Evolutionary conservation across 2,888 invertebrate genomes (phyloP).

Genomic region (Hemaris fuciformis): DNA sequence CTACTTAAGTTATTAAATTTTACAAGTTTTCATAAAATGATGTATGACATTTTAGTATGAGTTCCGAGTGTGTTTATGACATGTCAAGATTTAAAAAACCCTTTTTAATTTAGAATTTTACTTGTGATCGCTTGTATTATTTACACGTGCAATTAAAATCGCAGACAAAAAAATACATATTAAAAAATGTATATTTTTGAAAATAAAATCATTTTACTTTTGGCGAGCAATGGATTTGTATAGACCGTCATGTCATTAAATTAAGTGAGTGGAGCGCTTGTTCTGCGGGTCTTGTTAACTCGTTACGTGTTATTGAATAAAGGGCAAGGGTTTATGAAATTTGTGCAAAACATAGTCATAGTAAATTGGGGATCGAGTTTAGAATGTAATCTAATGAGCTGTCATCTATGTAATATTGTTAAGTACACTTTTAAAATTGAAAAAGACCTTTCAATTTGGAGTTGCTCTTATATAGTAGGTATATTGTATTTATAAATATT

Average conservation of each 20-base stretch:
- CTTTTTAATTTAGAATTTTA: too few species aligned
- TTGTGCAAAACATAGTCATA: slow-evolving; percentile 14
- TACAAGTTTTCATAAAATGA: neutral
- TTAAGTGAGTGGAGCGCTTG: slow-evolving; percentile 33
- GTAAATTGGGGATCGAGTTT: neutral
- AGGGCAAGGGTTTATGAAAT: slow-evolving; percentile 52
- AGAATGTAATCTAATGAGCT: neutral
- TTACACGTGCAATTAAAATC: too few species aligned
- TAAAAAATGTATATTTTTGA: neutral
- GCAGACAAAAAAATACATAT: too few species aligned
- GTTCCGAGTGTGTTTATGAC: too few species aligned
- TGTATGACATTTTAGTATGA: too few species aligned
- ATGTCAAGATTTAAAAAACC: too few species aligned
- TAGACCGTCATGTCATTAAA: slow-evolving; percentile 31
- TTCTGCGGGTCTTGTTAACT: slow-evolving; percentile 45
- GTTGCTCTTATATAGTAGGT: neutral
- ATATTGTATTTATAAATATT: too few species aligned
- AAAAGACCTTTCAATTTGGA: too few species aligned
- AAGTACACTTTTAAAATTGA: too few species aligned
- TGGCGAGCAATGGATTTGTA: slow-evolving; percentile 16
- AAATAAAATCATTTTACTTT: slow-evolving; percentile 12
- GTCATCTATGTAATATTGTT: neutral
- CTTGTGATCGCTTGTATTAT: too few species aligned
- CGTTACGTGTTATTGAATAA: slow-evolving; percentile 56
- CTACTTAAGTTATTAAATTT: neutral